phyloP scores from a whole-genome alignment of 2,113 vertebrate species.

The Willisornis vidua region DNA sequence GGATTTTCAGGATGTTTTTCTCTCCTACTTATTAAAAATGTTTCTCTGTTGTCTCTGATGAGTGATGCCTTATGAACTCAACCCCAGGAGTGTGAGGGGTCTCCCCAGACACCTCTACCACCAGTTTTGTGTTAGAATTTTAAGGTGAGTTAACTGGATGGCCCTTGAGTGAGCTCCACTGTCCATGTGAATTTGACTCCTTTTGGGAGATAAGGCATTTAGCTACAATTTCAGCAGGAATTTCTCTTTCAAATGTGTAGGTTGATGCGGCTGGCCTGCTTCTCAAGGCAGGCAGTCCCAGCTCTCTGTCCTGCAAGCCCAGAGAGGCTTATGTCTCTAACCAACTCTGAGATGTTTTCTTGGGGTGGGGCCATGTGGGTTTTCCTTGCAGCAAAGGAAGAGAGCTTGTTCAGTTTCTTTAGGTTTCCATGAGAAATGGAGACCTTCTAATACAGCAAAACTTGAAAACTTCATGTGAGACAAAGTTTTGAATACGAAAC shows the following conservation, averaged over 20 bases:
- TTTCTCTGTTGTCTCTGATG: background rate
- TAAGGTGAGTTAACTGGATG: background rate
- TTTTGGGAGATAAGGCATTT: background rate
- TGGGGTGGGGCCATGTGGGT: background rate
- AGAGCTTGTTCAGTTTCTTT: background rate
- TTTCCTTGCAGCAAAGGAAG: background rate
- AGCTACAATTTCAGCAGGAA: background rate
- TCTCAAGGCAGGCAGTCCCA: background rate
- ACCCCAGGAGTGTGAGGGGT: accelerated
- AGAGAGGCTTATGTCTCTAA: background rate
- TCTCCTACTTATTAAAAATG: background rate
- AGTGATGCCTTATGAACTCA: background rate
- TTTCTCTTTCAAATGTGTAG: background rate
- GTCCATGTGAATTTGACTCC: background rate
- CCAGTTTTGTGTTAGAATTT: background rate
- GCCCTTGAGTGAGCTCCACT: background rate
- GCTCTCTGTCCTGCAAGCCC: background rate
- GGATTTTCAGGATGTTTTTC: background rate
- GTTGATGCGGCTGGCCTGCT: background rate
- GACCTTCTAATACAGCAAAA: background rate
- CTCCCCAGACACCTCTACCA: background rate
- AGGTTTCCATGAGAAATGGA: background rate
- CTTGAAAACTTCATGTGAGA: background rate
- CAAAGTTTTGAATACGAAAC: background rate
- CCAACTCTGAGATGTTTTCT: accelerated